These are phyloP conservation scores for Apteryx mantelli DNA, from an alignment of 2,113 vertebrate species.

Conservation along the genomic window DNA sequence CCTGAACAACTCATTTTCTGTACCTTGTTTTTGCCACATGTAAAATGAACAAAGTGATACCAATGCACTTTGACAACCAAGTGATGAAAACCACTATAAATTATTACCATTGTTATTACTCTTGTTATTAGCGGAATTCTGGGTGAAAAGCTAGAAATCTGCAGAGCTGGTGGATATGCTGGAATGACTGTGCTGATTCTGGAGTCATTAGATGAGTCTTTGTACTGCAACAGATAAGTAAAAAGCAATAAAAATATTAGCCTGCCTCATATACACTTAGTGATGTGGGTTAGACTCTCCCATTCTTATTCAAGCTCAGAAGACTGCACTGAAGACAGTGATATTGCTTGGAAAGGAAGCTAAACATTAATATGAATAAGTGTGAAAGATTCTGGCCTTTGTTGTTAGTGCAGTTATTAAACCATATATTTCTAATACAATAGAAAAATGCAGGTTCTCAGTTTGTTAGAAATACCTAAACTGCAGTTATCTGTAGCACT, in stretches of 20 bases:
- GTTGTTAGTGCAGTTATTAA: constrained; percentile 15
- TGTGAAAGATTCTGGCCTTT: constrained; percentile 18
- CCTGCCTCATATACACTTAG: not conserved
- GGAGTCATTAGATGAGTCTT: not conserved
- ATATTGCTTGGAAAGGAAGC: not conserved
- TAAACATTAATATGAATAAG: not conserved
- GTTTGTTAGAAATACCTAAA: constrained; percentile 42
- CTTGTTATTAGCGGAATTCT: not conserved
- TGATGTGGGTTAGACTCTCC: not conserved
- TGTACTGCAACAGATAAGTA: not conserved
- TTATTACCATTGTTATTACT: not conserved
- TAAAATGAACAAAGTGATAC: not conserved
- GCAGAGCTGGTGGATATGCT: not conserved
- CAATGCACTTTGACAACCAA: not conserved
- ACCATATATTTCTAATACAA: constrained; percentile 25
- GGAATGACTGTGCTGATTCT: not conserved
- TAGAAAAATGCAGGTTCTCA: constrained; percentile 2
- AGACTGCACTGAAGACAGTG: not conserved
- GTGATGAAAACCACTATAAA: not conserved
- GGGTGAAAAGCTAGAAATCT: not conserved
- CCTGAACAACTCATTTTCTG: not conserved
- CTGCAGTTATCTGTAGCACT: constrained; percentile 31
- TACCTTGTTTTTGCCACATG: not conserved
- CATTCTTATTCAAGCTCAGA: not conserved
- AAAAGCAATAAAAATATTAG: not conserved